Conservation (phyloP, 1,140 invertebrate species). For the Brachionus angularis region DNA sequence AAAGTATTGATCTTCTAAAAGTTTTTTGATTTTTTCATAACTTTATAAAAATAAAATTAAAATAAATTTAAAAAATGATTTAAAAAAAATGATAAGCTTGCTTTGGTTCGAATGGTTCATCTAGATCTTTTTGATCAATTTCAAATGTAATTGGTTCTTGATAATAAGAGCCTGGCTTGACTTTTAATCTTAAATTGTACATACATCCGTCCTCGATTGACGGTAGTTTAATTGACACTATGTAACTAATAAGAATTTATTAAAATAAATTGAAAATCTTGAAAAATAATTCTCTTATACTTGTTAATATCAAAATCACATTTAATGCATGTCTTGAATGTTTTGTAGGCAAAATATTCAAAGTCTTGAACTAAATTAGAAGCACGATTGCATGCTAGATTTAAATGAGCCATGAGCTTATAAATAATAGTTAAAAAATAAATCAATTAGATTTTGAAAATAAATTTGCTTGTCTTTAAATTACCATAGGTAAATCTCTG, state of each 20-base stretch:
- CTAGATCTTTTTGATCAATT: constrained; percentile 21
- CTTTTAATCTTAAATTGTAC: constrained; percentile 38
- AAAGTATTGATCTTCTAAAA: constrained; percentile 24
- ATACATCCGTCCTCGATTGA: constrained; percentile 23
- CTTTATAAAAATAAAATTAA: constrained; percentile 3
- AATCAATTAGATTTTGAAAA: not conserved
- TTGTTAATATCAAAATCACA: constrained; percentile 38
- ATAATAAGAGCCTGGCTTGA: constrained; percentile 31
- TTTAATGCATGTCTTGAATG: not conserved
- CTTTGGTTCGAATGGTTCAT: constrained; percentile 37
- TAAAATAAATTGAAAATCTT: not conserved
- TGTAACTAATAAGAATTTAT: constrained; percentile 7
- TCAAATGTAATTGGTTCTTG: constrained; percentile 7
- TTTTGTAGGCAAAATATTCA: not conserved
- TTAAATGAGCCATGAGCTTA: constrained; percentile 20
- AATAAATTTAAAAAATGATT: not conserved
- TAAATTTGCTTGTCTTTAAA: no score
- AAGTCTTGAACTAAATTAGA: constrained; percentile 21
- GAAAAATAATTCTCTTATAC: not conserved
- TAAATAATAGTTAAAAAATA: not conserved
- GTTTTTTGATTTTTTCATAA: not conserved
- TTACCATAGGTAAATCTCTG: constrained; percentile 36
- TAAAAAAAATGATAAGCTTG: not conserved
- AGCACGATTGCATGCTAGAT: constrained; percentile 3
- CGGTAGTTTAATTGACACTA: not conserved